Conservation (phyloP, 30 jellyfish, hydroid and myxozoan genomes). For the Clytia hemisphaerica region DNA sequence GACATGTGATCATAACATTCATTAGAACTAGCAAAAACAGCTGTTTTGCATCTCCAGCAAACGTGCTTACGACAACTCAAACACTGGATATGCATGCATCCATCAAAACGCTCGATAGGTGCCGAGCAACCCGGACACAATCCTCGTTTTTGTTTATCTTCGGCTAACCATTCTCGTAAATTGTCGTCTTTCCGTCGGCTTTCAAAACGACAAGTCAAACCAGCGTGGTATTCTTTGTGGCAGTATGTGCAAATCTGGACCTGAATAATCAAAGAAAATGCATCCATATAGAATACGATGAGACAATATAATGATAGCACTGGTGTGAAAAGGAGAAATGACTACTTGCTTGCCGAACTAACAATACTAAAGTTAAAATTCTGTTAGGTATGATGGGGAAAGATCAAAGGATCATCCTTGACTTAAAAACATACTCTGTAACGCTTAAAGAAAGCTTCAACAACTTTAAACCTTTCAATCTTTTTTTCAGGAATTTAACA, state of each 20-base stretch:
- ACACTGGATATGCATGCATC: slow-evolving; percentile 41
- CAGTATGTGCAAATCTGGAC: slow-evolving; percentile 29
- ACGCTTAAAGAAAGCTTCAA: no score
- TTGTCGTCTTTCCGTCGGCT: slow-evolving; percentile 13
- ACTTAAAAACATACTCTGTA: no score
- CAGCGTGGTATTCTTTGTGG: slow-evolving; percentile 14
- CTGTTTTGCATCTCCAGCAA: slow-evolving; percentile 46
- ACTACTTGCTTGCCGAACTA: no score
- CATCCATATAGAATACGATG: no score
- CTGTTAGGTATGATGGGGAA: no score
- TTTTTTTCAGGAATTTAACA: no score
- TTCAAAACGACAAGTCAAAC: slow-evolving; percentile 8
- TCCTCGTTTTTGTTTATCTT: slow-evolving; percentile 4
- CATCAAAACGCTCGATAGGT: slow-evolving; percentile 40
- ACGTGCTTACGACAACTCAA: slow-evolving; percentile 39
- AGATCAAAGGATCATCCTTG: no score
- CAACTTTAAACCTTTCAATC: no score
- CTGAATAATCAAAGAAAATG: no score
- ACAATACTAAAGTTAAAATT: no score
- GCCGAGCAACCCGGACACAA: slow-evolving; percentile 40
- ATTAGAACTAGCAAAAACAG: neutral
- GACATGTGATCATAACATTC: slow-evolving; percentile 23
- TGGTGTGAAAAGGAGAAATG: no score
- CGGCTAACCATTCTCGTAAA: slow-evolving; percentile 27
- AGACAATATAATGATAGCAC: no score